phyloP scores from a whole-genome alignment of 1,140 invertebrate genomes.

The Drosophila athabasca region DNA sequence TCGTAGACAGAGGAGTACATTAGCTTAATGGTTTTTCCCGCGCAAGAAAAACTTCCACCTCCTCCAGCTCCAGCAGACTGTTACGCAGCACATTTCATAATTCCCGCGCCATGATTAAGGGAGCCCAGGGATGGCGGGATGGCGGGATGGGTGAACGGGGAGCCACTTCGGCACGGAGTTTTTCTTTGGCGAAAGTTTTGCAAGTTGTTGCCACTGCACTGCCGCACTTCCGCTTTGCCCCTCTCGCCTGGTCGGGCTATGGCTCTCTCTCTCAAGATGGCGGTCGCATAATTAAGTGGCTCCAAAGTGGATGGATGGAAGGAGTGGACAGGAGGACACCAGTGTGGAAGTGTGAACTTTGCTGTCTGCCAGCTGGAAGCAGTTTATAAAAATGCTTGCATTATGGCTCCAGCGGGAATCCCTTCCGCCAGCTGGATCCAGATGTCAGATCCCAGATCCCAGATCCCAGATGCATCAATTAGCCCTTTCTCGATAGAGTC shows the following conservation, averaged over 20 bases:
- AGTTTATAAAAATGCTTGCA: conserved; percentile 37
- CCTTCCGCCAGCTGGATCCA: neutral
- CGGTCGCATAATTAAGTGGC: conserved; percentile 65
- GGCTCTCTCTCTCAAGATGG: conserved; percentile 28
- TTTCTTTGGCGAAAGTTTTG: conserved; percentile 51
- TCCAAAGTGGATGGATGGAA: conserved; percentile 1
- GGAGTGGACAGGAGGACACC: neutral
- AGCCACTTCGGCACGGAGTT: conserved; percentile 24
- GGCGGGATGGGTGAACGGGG: neutral
- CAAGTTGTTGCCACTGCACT: conserved; percentile 43
- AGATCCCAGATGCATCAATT: neutral
- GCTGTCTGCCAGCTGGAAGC: conserved; percentile 32
- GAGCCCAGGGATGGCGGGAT: no score
- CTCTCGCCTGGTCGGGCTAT: neutral
- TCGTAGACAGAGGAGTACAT: conserved; percentile 48
- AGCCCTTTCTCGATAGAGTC: neutral
- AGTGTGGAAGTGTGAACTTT: conserved; percentile 58
- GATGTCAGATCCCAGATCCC: neutral
- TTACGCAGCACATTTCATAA: conserved; percentile 81
- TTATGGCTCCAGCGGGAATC: neutral
- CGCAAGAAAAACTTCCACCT: conserved; percentile 1
- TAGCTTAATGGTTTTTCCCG: conserved; percentile 69
- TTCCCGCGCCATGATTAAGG: conserved; percentile 75
- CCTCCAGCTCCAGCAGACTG: conserved; percentile 3
- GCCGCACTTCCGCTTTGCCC: neutral